Evolutionary conservation across 2,797 vertebrate species (phyloP).

Genomic region (Tragelaphus eurycerus): DNA sequence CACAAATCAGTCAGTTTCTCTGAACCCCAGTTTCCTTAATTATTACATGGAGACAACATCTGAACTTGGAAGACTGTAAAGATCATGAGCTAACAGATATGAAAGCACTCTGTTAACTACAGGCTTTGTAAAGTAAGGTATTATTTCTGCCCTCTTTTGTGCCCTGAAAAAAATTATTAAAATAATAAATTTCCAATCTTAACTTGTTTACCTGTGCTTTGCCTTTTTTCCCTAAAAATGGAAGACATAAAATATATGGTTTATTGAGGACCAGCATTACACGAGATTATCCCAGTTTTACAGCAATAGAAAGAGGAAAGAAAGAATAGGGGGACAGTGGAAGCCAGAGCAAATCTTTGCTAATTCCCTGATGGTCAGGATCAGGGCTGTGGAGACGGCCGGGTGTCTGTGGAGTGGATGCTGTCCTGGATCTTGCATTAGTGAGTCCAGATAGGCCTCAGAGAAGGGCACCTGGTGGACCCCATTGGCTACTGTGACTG

Average conservation of each 20-base stretch:
- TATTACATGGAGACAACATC: conserved; percentile 16
- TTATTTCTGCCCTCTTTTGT: neutral
- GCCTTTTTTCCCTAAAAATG: neutral
- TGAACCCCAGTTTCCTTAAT: neutral
- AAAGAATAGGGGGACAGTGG: neutral
- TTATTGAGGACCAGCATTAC: neutral
- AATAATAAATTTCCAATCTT: neutral
- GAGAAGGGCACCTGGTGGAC: neutral
- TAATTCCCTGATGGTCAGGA: neutral
- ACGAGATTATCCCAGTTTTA: neutral
- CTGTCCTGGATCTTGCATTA: neutral
- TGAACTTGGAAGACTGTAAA: neutral
- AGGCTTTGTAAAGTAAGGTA: neutral
- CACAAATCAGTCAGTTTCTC: neutral
- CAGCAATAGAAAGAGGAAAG: neutral
- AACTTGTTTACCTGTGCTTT: neutral
- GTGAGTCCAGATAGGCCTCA: neutral
- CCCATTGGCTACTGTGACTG: neutral
- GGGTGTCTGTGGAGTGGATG: neutral
- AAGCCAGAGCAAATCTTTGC: neutral
- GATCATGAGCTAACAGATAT: neutral
- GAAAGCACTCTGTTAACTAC: neutral
- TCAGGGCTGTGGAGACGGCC: rapidly evolving
- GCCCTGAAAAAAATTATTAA: neutral
- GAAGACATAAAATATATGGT: neutral